These are phyloP conservation scores for Bombus sylvicola DNA, from an alignment of 1,140 invertebrate genomes.

Conservation along the genomic window DNA sequence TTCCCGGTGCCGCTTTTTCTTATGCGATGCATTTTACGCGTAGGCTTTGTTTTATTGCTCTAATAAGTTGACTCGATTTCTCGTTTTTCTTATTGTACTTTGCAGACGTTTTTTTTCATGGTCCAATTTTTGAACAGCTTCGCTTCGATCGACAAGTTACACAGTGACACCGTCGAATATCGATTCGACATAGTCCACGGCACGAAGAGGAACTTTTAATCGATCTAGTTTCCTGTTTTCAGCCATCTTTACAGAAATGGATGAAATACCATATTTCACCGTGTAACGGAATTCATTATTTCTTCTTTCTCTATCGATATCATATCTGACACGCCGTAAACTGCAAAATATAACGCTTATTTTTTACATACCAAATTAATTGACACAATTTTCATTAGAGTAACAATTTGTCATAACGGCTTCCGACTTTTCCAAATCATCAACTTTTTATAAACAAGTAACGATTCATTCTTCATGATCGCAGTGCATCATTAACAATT, in stretches of 20 bases:
- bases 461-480: background rate
- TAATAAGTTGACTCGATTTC: slow-evolving; percentile 25
- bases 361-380: background rate
- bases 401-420: background rate
- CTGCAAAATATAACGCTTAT: slow-evolving; percentile 15
- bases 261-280: slow-evolving; percentile 24
- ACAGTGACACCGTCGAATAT: background rate
- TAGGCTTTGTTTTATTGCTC: slow-evolving; percentile 14
- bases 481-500: background rate
- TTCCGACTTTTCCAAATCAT: background rate
- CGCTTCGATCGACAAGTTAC: slow-evolving; percentile 28
- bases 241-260: slow-evolving; percentile 63
- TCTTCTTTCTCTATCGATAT: slow-evolving; percentile 26
- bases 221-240: slow-evolving; percentile 59
- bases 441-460: background rate
- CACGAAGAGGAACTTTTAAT: slow-evolving; percentile 48
- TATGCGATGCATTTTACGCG: slow-evolving; percentile 33
- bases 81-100: slow-evolving; percentile 15
- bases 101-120: slow-evolving; percentile 12
- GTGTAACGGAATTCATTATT: slow-evolving; percentile 33
- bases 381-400: background rate
- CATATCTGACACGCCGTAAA: slow-evolving; percentile 2
- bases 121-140: slow-evolving; percentile 3
- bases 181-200: slow-evolving; percentile 19
- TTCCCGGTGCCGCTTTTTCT: background rate